Evolutionary conservation across 2,888 invertebrate species (phyloP).

Genomic region (Schizotus pectinicornis): DNA sequence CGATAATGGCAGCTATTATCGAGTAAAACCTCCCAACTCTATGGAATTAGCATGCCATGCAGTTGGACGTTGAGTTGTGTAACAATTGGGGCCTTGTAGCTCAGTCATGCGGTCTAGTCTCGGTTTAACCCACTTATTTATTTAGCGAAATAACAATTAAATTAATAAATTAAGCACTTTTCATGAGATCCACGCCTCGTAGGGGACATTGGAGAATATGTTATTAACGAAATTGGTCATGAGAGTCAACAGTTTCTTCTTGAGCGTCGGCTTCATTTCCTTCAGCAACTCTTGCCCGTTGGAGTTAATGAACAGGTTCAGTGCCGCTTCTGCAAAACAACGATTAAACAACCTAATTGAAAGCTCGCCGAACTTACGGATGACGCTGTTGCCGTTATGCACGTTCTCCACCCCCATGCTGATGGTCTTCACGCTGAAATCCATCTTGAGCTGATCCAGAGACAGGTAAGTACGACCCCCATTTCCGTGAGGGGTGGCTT

Average conservation of each 20-base stretch:
- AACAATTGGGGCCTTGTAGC: too few relatives aligned
- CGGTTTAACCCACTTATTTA: conserved; percentile 4
- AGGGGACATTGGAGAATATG: conserved; percentile 77
- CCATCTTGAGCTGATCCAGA: conserved; percentile 81
- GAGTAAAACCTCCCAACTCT: neutral
- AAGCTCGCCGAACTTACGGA: conserved; percentile 68
- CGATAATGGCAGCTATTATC: neutral
- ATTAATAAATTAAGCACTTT: conserved; percentile 13
- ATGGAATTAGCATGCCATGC: conserved; percentile 1
- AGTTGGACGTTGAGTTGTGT: neutral
- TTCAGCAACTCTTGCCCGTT: conserved; percentile 83
- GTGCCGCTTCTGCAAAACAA: conserved; percentile 73
- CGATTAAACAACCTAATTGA: conserved; percentile 9
- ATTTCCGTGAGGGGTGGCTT: conserved; percentile 68
- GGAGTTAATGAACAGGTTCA: conserved; percentile 85
- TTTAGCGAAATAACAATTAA: conserved; percentile 11
- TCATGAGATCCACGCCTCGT: conserved; percentile 73
- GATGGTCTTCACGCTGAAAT: conserved; percentile 82
- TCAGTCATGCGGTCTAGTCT: neutral
- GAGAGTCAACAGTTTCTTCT: conserved; percentile 75
- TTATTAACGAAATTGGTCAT: conserved; percentile 79
- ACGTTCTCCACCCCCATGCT: conserved; percentile 87
- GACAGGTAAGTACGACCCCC: conserved; percentile 72
- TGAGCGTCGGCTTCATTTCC: conserved; percentile 86
- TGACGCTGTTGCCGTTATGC: conserved; percentile 78